Conservation (phyloP, 1,140 invertebrate genomes). For the Leptinotarsa texana region DNA sequence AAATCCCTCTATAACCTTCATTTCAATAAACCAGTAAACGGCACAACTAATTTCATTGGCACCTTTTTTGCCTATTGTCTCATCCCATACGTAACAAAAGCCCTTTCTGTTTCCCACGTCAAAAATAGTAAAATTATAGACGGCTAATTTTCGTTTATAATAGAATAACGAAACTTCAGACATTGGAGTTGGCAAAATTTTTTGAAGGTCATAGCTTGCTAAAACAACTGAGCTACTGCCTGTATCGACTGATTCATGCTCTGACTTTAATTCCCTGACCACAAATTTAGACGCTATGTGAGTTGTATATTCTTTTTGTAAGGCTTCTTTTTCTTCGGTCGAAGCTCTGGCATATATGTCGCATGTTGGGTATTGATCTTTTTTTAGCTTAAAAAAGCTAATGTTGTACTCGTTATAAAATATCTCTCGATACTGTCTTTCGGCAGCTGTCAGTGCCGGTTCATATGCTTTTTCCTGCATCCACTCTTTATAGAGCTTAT, state of each 20-base stretch:
- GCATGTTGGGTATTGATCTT: slow-evolving; percentile 11
- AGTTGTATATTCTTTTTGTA: background rate
- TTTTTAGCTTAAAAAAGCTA: slow-evolving; percentile 10
- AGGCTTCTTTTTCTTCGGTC: background rate
- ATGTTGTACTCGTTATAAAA: slow-evolving; percentile 13
- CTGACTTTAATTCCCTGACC: background rate
- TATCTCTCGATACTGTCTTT: slow-evolving; percentile 5
- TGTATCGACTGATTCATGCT: background rate
- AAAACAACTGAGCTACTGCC: background rate
- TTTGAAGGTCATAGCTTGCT: slow-evolving; percentile 12
- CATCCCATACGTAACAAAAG: slow-evolving; percentile 9
- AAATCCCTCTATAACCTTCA: background rate
- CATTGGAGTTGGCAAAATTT: slow-evolving; percentile 1
- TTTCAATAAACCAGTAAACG: background rate
- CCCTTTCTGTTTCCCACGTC: background rate
- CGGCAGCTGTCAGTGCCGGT: background rate
- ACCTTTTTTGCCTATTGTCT: slow-evolving; percentile 11
- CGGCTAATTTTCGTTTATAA: slow-evolving; percentile 6
- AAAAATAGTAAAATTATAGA: slow-evolving; percentile 13
- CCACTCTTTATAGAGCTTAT: background rate
- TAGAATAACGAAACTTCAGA: slow-evolving; percentile 11
- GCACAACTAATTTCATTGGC: slow-evolving; percentile 7
- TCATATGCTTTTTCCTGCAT: background rate
- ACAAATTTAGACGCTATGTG: slow-evolving; percentile 5
- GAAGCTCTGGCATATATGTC: background rate